Base-by-base conservation (phyloP, 2,113 vertebrate genomes). In the Ophthalmolycus amberensis region DNA sequence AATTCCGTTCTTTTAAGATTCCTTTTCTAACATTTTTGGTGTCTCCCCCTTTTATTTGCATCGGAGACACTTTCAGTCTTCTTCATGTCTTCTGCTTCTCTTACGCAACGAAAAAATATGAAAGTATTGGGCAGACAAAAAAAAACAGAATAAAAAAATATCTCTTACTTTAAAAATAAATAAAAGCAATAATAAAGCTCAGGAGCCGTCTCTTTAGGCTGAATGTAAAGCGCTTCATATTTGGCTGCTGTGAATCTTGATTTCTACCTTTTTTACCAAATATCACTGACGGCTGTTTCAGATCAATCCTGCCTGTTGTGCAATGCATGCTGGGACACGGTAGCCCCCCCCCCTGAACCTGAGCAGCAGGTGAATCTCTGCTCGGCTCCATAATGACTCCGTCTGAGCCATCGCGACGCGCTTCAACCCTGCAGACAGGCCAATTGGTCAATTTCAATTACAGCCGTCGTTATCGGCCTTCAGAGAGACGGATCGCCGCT, bases 361-460 rank as follows among this genome's bases (percentile, higher is more conserved):
- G 4, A 63, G 3, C 70, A 48, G 40, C 38, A 56, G 56, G 66
- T 73, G 62, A 71, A 56, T 42, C 37, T 70, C 10, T 12, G 59
- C 60, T 79, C 52, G n/a, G 27, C 25, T 37, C 44, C 20, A 4
- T 86, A 75, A 89, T 40, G 65, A 71, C n/a, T 9, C 50, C 3
- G 83, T 70, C 80, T 46, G 71, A 78, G 50, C 58, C 18, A 27
- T 64, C 38, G 6, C 15, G 27, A 9, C 9, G 6, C 42, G 10
- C 44, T 69, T 59, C 16, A 79, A 27, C 18, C 6, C 12, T 25
- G 34, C 75, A 54, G 40, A 40, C 46, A 14, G 3, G 58, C 62
- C 67, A 14, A 85, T 83, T 72, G 82, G 84, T 86, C 90, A 88
- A 85, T 91, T 82, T 79, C 85, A 86, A 88, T 89, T 85, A 84